Percentiles rank a stretch among this genome's conserved stretches.
Evolutionary conservation across 2,113 vertebrate genomes (phyloP).

Genomic region (Grammomys dolichurus): DNA sequence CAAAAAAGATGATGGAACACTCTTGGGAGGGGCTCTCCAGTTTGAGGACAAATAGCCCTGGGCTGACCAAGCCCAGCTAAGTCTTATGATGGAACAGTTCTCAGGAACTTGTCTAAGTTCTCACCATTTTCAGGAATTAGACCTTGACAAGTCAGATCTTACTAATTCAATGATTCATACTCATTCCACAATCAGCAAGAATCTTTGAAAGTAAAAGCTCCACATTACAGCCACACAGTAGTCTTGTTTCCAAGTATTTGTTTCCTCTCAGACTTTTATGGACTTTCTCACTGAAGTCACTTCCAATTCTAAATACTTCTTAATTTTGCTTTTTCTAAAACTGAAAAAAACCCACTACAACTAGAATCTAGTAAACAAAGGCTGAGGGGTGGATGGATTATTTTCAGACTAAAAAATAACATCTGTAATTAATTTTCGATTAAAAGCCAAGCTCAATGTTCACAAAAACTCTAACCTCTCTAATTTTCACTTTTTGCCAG

Average conservation of each 20-base stretch:
- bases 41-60: background rate
- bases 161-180: conserved; percentile 9
- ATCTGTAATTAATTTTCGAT: background rate
- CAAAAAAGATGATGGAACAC: background rate
- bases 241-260: background rate
- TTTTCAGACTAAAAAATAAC: conserved; percentile 36
- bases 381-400: background rate
- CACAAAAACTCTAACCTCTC: background rate
- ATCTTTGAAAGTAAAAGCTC: conserved; percentile 23
- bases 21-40: background rate
- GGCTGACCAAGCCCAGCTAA: conserved; percentile 3
- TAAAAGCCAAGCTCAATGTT: conserved; percentile 31
- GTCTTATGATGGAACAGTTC: background rate
- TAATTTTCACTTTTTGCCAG: background rate
- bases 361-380: background rate
- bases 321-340: conserved; percentile 37
- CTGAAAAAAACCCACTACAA: background rate
- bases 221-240: conserved; percentile 1
- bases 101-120: conserved; percentile 27
- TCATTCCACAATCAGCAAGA: conserved; percentile 61
- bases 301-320: background rate
- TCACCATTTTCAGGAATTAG: conserved; percentile 21
- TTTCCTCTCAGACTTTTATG: conserved; percentile 4
- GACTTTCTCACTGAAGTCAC: conserved; percentile 42
- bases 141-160: conserved; percentile 2